A percentile compares a stretch with the other conserved stretches of the same genome.
These are phyloP conservation scores for Chiloscyllium punctatum DNA, from an alignment of 2,797 vertebrate species.

Conservation along the genomic window DNA sequence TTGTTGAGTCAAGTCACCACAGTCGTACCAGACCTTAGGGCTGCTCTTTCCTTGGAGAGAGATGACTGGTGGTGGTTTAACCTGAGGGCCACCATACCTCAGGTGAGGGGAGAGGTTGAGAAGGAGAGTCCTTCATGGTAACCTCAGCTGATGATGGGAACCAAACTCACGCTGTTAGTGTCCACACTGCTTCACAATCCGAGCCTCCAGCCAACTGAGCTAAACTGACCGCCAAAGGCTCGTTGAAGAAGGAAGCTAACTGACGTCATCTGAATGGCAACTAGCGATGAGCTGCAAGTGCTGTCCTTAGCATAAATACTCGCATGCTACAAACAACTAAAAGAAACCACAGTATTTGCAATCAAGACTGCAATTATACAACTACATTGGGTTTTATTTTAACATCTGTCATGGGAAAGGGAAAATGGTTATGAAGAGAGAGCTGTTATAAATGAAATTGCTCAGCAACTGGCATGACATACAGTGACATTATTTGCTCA, in stretches of 20 bases:
- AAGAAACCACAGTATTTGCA: neutral
- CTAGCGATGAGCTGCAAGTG: neutral
- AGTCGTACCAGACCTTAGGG: too few relatives aligned
- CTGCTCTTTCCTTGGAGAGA: too few relatives aligned
- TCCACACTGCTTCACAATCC: too few relatives aligned
- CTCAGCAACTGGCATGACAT: neutral
- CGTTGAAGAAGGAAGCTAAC: neutral
- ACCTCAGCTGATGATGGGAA: too few relatives aligned
- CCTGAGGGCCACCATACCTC: too few relatives aligned
- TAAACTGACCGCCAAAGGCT: too few relatives aligned
- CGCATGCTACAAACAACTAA: neutral
- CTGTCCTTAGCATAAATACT: neutral
- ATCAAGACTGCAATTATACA: neutral
- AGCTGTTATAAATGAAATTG: neutral
- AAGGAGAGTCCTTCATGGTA: too few relatives aligned
- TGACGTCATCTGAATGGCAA: neutral
- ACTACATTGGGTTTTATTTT: neutral
- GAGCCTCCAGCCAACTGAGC: too few relatives aligned
- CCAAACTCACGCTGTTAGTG: too few relatives aligned
- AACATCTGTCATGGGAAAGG: neutral
- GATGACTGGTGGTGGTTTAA: too few relatives aligned
- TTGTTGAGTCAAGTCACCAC: too few relatives aligned
- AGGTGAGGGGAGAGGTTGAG: too few relatives aligned
- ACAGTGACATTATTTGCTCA: neutral
- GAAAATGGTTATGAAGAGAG: neutral